Evolutionary conservation across 1,140 invertebrate species (phyloP).

Genomic region (Olivierus martensii): DNA sequence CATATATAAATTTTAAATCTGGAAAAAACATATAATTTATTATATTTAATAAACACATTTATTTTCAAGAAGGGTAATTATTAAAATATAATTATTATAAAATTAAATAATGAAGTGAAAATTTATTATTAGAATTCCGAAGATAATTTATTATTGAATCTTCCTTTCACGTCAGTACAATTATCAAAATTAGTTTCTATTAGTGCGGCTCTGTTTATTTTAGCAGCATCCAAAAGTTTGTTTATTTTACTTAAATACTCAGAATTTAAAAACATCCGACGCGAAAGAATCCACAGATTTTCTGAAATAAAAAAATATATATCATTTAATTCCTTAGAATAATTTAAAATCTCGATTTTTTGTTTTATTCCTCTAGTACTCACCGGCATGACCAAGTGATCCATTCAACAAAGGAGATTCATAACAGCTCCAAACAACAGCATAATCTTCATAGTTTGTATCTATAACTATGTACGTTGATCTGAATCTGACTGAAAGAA

Average conservation of each 20-base stretch:
- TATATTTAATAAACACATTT: too few species aligned
- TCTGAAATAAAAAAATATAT: background rate
- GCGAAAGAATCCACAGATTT: background rate
- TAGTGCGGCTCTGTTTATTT: background rate
- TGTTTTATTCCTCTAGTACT: background rate
- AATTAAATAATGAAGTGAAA: too few species aligned
- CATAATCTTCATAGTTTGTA: constrained; percentile 13
- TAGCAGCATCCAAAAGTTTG: background rate
- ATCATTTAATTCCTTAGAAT: background rate
- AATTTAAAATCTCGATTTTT: background rate
- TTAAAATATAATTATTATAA: too few species aligned
- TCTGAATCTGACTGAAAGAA: constrained; percentile 1
- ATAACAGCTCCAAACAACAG: constrained; percentile 9
- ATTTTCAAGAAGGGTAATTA: too few species aligned
- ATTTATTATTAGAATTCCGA: too few species aligned
- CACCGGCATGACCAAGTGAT: constrained; percentile 9
- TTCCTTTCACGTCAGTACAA: background rate
- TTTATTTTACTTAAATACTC: background rate
- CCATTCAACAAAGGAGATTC: constrained; percentile 4
- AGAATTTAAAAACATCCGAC: background rate
- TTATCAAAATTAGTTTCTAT: background rate
- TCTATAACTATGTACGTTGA: constrained; percentile 6
- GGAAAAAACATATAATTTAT: too few species aligned
- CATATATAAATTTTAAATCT: too few species aligned
- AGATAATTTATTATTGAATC: too few species aligned